These are phyloP conservation scores for Orthonevra nobilis DNA, from an alignment of 2,888 invertebrate species.

Conservation along the genomic window DNA sequence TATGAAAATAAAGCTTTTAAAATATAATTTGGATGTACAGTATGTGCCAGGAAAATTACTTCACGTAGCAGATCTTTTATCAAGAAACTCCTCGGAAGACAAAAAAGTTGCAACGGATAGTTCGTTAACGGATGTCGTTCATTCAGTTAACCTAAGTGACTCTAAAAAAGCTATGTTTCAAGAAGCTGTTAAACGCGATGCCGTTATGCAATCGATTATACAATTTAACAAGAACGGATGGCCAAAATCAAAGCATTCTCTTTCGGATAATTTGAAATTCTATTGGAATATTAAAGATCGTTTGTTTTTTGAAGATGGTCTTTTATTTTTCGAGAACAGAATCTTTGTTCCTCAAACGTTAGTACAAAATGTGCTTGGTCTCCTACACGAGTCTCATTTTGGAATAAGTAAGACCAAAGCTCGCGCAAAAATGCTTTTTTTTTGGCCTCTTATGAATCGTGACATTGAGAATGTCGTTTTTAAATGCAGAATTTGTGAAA, in stretches of 20 bases:
- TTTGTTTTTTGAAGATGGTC: slow-evolving; percentile 16
- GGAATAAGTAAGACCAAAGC: slow-evolving; percentile 16
- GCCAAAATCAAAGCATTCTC: slow-evolving; percentile 16
- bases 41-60: slow-evolving; percentile 68
- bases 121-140: slow-evolving; percentile 23
- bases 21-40: slow-evolving; percentile 66
- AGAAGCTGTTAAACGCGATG: neutral
- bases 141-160: slow-evolving; percentile 17
- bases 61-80: slow-evolving; percentile 66
- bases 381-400: neutral
- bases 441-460: slow-evolving; percentile 19
- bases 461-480: slow-evolving; percentile 9
- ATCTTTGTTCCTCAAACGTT: slow-evolving; percentile 15
- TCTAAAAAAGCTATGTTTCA: neutral
- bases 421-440: neutral
- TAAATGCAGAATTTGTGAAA: slow-evolving; percentile 13
- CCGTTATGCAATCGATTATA: neutral
- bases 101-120: neutral
- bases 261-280: neutral
- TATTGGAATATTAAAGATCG: slow-evolving; percentile 27
- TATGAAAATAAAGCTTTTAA: slow-evolving; percentile 70
- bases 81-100: slow-evolving; percentile 40
- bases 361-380: neutral
- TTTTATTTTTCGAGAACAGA: slow-evolving; percentile 13
- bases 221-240: slow-evolving; percentile 6